phyloP scores from a whole-genome alignment of 2,797 vertebrate species.

The Crypturellus tataupa region DNA sequence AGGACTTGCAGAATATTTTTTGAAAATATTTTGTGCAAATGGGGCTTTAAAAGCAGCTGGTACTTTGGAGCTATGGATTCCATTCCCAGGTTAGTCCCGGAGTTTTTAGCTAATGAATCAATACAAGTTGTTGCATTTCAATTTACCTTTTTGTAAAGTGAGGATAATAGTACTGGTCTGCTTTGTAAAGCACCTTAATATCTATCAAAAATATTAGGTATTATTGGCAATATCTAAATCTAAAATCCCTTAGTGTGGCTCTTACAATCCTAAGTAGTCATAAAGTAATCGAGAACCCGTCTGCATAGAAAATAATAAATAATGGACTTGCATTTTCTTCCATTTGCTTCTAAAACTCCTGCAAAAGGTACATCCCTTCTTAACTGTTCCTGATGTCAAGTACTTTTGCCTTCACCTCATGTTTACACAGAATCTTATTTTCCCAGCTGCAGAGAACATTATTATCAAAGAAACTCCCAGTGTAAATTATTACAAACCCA shows the following conservation, averaged over 20 bases:
- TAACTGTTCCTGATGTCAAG: slow-evolving; percentile 1
- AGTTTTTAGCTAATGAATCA: background rate
- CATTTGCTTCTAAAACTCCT: slow-evolving; percentile 3
- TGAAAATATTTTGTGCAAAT: background rate
- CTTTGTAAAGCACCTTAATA: background rate
- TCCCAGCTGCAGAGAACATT: slow-evolving; percentile 22
- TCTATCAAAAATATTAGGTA: background rate
- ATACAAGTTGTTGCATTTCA: background rate
- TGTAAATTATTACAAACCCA: slow-evolving; percentile 41
- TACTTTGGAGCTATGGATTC: background rate
- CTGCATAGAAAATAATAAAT: background rate
- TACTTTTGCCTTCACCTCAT: background rate
- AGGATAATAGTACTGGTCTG: background rate
- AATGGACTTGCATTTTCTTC: background rate
- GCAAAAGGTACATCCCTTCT: background rate
- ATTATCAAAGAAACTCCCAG: slow-evolving; percentile 34
- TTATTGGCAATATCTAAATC: background rate
- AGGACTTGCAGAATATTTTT: background rate
- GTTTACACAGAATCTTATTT: slow-evolving; percentile 15
- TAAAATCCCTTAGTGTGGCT: background rate
- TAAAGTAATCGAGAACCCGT: background rate
- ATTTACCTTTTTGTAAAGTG: background rate
- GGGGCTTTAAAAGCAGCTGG: background rate
- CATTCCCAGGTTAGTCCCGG: background rate
- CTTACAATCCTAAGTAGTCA: background rate